phyloP scores from a whole-genome alignment of 2,113 vertebrate genomes.

The Tragelaphus scriptus region DNA sequence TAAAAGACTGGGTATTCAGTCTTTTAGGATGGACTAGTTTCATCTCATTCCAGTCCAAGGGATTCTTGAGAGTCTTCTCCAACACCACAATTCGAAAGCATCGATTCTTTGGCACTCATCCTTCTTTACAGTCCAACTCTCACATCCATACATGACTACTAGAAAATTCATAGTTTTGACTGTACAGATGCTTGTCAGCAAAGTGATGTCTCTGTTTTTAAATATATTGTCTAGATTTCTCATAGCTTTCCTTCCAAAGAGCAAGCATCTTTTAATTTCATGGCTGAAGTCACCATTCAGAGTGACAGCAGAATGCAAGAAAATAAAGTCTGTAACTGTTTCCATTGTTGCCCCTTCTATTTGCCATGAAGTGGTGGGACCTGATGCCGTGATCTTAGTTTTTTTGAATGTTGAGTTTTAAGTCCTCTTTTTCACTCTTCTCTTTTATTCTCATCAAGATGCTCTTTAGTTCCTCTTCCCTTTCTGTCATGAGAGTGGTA shows the following conservation, averaged over 20 bases:
- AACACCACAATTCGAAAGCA: not conserved
- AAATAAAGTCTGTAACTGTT: too few species aligned
- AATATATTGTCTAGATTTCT: not conserved
- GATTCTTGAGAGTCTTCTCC: not conserved
- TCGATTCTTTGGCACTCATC: not conserved
- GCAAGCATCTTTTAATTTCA: not conserved
- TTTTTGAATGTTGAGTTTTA: not conserved
- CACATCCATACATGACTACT: not conserved
- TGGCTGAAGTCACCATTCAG: too few species aligned
- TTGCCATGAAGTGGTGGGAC: not conserved
- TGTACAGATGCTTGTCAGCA: not conserved
- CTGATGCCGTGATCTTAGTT: not conserved
- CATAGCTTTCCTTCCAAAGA: not conserved
- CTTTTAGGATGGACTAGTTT: not conserved
- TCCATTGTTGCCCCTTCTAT: too few species aligned
- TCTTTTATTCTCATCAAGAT: not conserved
- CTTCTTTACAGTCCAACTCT: not conserved
- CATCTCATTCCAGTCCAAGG: not conserved
- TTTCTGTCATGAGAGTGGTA: not conserved
- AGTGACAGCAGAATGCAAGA: too few species aligned
- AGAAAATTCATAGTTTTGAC: not conserved
- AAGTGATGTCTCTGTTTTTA: not conserved
- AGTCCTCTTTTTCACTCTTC: not conserved
- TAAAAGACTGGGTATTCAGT: not conserved
- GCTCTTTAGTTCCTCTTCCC: not conserved